Evolutionary conservation across 2,888 invertebrate species (phyloP).

Genomic region (Synanthedon myopaeformis): DNA sequence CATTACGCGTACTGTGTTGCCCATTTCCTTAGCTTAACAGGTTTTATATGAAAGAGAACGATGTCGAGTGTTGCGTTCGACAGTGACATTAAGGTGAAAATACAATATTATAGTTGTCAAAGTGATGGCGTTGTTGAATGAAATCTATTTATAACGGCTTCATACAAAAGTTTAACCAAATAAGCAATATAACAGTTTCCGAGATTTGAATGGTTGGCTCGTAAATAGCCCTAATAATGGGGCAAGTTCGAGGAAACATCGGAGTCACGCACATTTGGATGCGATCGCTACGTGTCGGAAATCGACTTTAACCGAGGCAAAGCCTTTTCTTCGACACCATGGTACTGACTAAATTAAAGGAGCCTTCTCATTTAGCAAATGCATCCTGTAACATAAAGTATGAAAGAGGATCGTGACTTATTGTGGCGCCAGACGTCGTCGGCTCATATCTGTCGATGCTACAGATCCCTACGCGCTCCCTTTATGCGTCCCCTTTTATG

Average conservation of each 20-base stretch:
- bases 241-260: slow-evolving; percentile 14
- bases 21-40: neutral
- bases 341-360: slow-evolving; percentile 16
- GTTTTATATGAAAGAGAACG: neutral
- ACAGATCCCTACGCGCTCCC: slow-evolving; percentile 12
- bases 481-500: slow-evolving; percentile 18
- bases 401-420: slow-evolving; percentile 21
- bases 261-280: slow-evolving; percentile 13
- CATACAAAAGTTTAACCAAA: neutral
- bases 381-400: slow-evolving; percentile 28
- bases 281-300: slow-evolving; percentile 1
- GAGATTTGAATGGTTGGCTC: slow-evolving; percentile 12
- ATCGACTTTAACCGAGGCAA: neutral
- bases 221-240: slow-evolving; percentile 15
- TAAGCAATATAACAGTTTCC: slow-evolving; percentile 11
- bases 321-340: slow-evolving; percentile 5
- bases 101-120: neutral
- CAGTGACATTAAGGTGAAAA: neutral
- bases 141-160: slow-evolving; percentile 8
- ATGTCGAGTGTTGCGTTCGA: neutral
- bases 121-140: slow-evolving; percentile 4
- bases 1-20: slow-evolving; percentile 13
- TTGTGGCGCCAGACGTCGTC: slow-evolving; percentile 19
- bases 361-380: slow-evolving; percentile 33
- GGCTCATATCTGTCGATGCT: slow-evolving; percentile 12